phyloP scores from a whole-genome alignment of 1,140 invertebrate species.

The Caenorhabditis tropicalis region DNA sequence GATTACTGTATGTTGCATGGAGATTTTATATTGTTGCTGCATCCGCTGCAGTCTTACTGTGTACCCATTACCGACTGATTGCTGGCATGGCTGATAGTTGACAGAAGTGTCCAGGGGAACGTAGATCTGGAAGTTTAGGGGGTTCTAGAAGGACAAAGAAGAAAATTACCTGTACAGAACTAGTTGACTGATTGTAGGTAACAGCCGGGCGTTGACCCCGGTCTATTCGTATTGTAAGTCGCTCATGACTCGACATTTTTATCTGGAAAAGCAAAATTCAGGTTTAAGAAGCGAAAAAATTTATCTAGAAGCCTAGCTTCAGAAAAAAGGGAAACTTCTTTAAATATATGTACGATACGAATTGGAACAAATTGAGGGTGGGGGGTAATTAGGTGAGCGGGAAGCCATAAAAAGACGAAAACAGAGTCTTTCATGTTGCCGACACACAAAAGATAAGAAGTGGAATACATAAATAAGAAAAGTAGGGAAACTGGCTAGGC shows the following conservation, averaged over 20 bases:
- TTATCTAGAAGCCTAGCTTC: not conserved
- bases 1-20: constrained; percentile 14
- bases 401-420: not conserved
- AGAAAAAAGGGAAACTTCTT: not conserved
- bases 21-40: constrained; percentile 47
- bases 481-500: not conserved
- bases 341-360: no score
- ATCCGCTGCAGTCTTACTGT: constrained; percentile 22
- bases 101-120: constrained; percentile 28
- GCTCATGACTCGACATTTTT: constrained; percentile 31
- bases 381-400: not conserved
- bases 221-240: constrained; percentile 31
- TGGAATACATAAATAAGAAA: not conserved
- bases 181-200: not conserved
- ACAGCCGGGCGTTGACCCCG: not conserved
- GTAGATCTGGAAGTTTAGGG: not conserved
- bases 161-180: not conserved
- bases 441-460: not conserved
- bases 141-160: not conserved
- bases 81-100: constrained; percentile 23
- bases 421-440: constrained; percentile 15
- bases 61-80: constrained; percentile 27
- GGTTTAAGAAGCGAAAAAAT: not conserved
- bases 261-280: not conserved
- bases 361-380: not conserved